Conservation (phyloP, 2,888 invertebrate species). For the Cistogaster globosa region DNA sequence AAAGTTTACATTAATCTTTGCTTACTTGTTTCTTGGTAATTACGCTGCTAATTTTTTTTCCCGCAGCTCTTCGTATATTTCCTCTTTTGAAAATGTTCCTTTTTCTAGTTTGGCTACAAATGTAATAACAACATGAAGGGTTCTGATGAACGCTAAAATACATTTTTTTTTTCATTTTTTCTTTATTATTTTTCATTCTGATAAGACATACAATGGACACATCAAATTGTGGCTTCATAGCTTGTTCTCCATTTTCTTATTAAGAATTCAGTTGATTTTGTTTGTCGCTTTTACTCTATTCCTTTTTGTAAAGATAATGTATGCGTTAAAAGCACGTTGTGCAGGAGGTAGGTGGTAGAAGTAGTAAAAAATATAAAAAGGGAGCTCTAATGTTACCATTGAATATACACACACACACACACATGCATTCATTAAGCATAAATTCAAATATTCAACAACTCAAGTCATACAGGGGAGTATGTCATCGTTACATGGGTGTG, state of each 20-base stretch:
- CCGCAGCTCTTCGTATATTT: background rate
- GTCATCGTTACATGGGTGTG: constrained; percentile 60
- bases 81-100: constrained; percentile 11
- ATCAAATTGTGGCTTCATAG: constrained; percentile 80
- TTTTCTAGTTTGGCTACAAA: constrained; percentile 26
- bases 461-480: constrained; percentile 12
- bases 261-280: constrained; percentile 43
- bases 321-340: constrained; percentile 36
- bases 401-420: background rate
- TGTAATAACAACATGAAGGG: constrained; percentile 58
- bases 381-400: constrained; percentile 47
- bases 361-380: constrained; percentile 38
- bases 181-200: constrained; percentile 72
- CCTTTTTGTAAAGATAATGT: constrained; percentile 37
- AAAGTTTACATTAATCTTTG: too few species aligned
- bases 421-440: background rate
- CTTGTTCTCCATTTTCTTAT: constrained; percentile 64
- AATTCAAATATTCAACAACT: background rate
- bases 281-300: constrained; percentile 19
- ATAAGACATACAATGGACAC: constrained; percentile 82
- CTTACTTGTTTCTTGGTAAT: too few species aligned
- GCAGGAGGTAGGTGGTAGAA: background rate
- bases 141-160: constrained; percentile 72
- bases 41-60: background rate
- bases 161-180: constrained; percentile 35